These are phyloP conservation scores for Oedothorax gibbosus DNA, from an alignment of 1,140 invertebrate genomes.

Conservation along the genomic window DNA sequence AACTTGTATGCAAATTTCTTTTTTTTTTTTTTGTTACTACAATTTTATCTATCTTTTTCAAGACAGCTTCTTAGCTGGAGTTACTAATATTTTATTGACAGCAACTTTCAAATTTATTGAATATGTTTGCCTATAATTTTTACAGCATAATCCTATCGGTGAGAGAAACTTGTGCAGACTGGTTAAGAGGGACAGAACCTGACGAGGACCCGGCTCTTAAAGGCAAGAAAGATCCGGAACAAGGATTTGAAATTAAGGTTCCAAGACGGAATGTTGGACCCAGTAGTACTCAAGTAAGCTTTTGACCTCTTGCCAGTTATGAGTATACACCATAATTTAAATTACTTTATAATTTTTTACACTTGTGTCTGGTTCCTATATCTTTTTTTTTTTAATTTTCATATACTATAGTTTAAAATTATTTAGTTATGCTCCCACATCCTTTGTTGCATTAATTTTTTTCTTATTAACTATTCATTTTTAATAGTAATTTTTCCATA, in stretches of 20 bases:
- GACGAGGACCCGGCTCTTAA: slow-evolving; percentile 92
- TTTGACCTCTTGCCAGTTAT: background rate
- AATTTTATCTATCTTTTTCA: too few species aligned
- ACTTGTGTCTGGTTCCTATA: background rate
- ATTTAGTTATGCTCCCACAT: too few species aligned
- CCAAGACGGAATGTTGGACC: slow-evolving; percentile 90
- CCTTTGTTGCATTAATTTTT: too few species aligned
- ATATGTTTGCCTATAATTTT: slow-evolving; percentile 50
- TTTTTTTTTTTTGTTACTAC: too few species aligned
- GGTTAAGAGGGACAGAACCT: slow-evolving; percentile 92
- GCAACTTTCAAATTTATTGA: too few species aligned
- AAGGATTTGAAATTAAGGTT: slow-evolving; percentile 92
- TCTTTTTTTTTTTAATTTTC: background rate
- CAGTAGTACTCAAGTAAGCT: slow-evolving; percentile 70
- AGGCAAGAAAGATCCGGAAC: slow-evolving; percentile 94
- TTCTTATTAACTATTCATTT: too few species aligned
- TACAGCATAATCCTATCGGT: slow-evolving; percentile 92
- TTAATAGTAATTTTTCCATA: too few species aligned
- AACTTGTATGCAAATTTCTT: too few species aligned
- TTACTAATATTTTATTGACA: too few species aligned
- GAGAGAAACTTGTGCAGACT: slow-evolving; percentile 95
- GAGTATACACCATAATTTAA: background rate
- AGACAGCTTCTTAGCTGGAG: too few species aligned
- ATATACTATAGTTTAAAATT: too few species aligned
- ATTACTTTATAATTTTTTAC: background rate